These are phyloP conservation scores for Leptinotarsa juncta DNA, from an alignment of 2,888 invertebrate genomes.

Conservation along the genomic window DNA sequence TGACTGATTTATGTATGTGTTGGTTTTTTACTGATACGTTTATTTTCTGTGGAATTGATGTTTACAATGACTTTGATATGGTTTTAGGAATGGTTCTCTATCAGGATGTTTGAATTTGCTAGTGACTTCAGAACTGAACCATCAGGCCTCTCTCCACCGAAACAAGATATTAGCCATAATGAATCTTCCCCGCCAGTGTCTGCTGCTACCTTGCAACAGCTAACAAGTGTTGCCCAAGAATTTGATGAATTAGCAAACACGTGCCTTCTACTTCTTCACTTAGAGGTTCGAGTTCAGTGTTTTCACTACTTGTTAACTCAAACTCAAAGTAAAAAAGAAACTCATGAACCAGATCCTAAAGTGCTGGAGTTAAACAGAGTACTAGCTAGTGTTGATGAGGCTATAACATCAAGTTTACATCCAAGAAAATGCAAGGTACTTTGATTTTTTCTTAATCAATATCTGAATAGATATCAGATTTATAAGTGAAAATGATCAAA, in stretches of 20 bases:
- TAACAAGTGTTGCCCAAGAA: constrained; percentile 79
- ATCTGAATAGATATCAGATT: too few relatives aligned
- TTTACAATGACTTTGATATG: background rate
- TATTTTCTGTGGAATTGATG: background rate
- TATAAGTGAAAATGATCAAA: constrained; percentile 1
- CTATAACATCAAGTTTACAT: constrained; percentile 79
- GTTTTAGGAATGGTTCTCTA: constrained; percentile 82
- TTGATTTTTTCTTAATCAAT: background rate
- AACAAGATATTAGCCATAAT: constrained; percentile 58
- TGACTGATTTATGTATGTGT: too few relatives aligned
- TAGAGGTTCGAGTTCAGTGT: constrained; percentile 95
- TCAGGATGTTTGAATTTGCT: constrained; percentile 73
- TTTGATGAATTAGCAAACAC: constrained; percentile 92
- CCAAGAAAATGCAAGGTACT: constrained; percentile 80
- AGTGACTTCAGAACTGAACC: constrained; percentile 70
- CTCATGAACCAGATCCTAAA: constrained; percentile 81
- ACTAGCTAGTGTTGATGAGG: constrained; percentile 81
- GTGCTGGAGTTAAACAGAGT: constrained; percentile 83
- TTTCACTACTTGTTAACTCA: constrained; percentile 84
- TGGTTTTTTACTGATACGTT: background rate
- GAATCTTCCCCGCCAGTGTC: constrained; percentile 66
- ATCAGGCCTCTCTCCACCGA: constrained; percentile 60
- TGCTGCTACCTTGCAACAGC: constrained; percentile 72
- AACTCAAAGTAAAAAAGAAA: constrained; percentile 72
- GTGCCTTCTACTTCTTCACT: constrained; percentile 89